Evolutionary conservation across 2,113 vertebrate species (phyloP), one percentile per base, ranked within the genome.

Genomic region (human (Homo sapiens)): DNA sequence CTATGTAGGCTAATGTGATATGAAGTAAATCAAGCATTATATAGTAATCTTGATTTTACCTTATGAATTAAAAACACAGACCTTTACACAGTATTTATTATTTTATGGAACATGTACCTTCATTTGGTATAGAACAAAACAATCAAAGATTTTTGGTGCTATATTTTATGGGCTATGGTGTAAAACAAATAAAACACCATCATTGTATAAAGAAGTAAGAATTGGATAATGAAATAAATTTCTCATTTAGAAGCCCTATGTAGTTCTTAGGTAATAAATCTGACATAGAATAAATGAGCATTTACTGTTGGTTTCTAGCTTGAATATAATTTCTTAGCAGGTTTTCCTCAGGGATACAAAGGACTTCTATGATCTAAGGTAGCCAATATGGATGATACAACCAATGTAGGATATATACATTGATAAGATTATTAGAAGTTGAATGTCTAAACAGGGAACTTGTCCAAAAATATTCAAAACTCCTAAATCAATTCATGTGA

Each of bases 101-200:
- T 25, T 48, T 38, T 45, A 32, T n/a, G 50, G 5, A 79, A 14
- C 55, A 38, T 68, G 2, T 22, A 32, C 5, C 20, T 76, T n/a
- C 52, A 40, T 52, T 80, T 70, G 12, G 4, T 6, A 50, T 7
- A 82, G 6, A n/a, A 57, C 18, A 95, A 78, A 92, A 23, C 12
- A 55, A 50, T 40, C 7, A 52, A 95, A 73, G n/a, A 68, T 32
- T 96, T 25, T 80, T 30, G 14, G 81, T 93, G 16, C 50, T 78
- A 1, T 35, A 38, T 78, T 75, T 76, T 81, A 66, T 45, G 89
- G 27, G 40, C 4, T 20, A 23, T 52, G 9, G 6, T 76, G 0
- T 20, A 84, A 94, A 90, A 70, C 1, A 92, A 82, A 75, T 52
- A 27, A 55, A 96, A 83, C 57, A 50, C 2, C 2, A 35, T 78